phyloP scores from a whole-genome alignment of 2,113 vertebrate species.

The Oryzias javanicus region DNA sequence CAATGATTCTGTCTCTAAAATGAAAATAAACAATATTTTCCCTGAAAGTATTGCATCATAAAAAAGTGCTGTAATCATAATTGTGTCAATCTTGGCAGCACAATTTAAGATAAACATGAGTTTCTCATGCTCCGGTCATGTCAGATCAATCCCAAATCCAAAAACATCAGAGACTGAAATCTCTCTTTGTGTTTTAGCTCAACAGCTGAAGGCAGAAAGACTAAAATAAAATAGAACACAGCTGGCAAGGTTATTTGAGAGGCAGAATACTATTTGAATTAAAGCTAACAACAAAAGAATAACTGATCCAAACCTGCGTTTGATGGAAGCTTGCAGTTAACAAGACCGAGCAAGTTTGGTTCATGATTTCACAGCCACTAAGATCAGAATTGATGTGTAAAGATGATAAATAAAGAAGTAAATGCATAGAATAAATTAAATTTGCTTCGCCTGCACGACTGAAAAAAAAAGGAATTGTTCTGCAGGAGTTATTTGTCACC shows the following conservation, averaged over 20 bases:
- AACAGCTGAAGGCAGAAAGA: conserved; percentile 14
- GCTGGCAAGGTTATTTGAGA: conserved; percentile 20
- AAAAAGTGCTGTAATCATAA: too few species aligned
- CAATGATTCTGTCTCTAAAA: too few species aligned
- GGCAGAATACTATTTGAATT: conserved; percentile 15
- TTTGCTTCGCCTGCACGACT: neutral
- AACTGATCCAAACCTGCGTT: conserved; percentile 17
- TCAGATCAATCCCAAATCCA: conserved; percentile 1
- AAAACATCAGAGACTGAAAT: conserved; percentile 2
- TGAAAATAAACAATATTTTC: too few species aligned
- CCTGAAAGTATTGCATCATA: too few species aligned
- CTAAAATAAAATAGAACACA: conserved; percentile 17
- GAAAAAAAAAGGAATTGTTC: conserved; percentile 10
- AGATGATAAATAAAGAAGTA: neutral
- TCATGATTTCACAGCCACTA: neutral
- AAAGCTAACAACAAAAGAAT: conserved; percentile 13
- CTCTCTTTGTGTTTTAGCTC: conserved; percentile 2
- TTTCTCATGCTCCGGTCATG: conserved; percentile 1
- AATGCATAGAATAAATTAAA: too few species aligned
- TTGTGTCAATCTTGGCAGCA: too few species aligned
- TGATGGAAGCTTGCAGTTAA: neutral
- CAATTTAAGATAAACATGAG: conserved; percentile 1
- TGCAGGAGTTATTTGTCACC: neutral
- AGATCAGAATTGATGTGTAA: neutral
- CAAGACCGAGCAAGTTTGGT: neutral